Percentiles rank a stretch among this genome's conserved stretches.
Evolutionary conservation across 2,888 invertebrate genomes (phyloP).

Genomic region (Linyphia triangularis): DNA sequence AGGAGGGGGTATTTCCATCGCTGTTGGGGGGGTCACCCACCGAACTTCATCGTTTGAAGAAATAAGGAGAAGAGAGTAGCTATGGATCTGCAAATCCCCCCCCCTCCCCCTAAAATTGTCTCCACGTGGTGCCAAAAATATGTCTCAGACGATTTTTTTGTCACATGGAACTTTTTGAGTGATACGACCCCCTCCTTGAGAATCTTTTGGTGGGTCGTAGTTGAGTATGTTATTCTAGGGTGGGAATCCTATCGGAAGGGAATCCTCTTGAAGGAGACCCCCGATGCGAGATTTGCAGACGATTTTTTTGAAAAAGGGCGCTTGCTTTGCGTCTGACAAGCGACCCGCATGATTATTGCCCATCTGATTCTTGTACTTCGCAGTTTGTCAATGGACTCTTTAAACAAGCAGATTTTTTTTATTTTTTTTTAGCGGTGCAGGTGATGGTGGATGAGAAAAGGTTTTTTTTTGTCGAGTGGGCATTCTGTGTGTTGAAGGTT

Average conservation of each 20-base stretch:
- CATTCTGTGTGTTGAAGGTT: neutral
- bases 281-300: conserved; percentile 13
- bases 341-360: conserved; percentile 41
- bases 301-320: neutral
- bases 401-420: neutral
- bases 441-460: neutral
- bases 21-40: conserved; percentile 55
- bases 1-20: conserved; percentile 57
- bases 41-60: conserved; percentile 8
- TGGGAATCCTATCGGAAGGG: neutral
- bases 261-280: neutral
- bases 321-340: conserved; percentile 20
- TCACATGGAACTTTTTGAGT: conserved; percentile 28
- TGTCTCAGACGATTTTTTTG: conserved; percentile 33
- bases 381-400: conserved; percentile 1
- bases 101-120: conserved; percentile 10
- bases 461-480: neutral
- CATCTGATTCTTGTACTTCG: conserved; percentile 25
- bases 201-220: neutral
- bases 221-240: conserved; percentile 36
- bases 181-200: conserved; percentile 37
- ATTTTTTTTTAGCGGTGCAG: neutral
- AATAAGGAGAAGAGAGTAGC: conserved; percentile 1
- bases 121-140: conserved; percentile 47
- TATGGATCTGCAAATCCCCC: neutral